Evolutionary conservation across 2,888 invertebrate species (phyloP).

Genomic region (Cephus pygmeus): DNA sequence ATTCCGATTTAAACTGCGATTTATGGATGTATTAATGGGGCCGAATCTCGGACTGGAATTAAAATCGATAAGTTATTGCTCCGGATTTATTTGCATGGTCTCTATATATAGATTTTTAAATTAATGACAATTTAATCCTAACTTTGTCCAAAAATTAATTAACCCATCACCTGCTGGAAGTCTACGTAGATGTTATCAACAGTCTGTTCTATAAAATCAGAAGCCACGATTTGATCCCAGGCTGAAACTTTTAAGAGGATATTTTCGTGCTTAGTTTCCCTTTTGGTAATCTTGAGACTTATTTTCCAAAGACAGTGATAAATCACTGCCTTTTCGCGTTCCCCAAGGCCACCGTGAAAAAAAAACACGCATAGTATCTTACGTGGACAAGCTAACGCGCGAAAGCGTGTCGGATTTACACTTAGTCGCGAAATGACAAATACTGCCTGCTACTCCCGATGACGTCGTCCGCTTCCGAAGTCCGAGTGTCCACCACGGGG

Average conservation of each 20-base stretch:
- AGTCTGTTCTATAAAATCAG: neutral
- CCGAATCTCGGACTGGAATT: neutral
- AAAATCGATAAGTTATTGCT: neutral
- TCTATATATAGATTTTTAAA: neutral
- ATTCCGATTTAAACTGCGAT: constrained; percentile 27
- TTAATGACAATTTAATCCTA: neutral
- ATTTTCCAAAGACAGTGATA: neutral
- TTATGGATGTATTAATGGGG: constrained; percentile 26
- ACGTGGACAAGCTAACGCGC: neutral
- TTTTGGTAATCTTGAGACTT: neutral
- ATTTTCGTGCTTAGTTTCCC: neutral
- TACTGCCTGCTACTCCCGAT: neutral
- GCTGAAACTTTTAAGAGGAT: neutral
- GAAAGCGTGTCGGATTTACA: neutral
- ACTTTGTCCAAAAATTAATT: neutral
- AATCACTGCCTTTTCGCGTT: neutral
- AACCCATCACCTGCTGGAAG: neutral
- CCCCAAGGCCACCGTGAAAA: neutral
- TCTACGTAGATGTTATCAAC: neutral
- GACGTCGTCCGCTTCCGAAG: neutral
- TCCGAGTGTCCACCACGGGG: neutral
- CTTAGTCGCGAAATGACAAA: neutral
- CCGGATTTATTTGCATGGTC: neutral
- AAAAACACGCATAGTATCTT: neutral
- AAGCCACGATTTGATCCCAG: neutral